Percentiles rank a stretch among this genome's conserved stretches.
Conservation (phyloP, 2,888 invertebrate genomes). For the Phyllotreta cruciferae region DNA sequence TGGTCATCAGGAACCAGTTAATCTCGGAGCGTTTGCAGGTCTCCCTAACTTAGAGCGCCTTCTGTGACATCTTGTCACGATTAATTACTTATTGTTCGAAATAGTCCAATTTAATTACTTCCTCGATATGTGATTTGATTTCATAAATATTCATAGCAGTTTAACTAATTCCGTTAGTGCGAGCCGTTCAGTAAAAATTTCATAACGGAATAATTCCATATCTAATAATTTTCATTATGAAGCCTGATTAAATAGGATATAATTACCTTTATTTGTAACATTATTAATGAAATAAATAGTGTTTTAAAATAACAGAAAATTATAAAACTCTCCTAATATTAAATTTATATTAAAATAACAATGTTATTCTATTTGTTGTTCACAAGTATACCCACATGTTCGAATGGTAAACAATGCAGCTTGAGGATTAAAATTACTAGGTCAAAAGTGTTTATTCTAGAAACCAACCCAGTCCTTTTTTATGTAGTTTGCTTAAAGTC, state of each 20-base stretch:
- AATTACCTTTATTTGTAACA: too few relatives aligned
- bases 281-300: too few relatives aligned
- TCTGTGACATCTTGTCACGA: constrained; percentile 56
- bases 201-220: too few relatives aligned
- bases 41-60: constrained; percentile 46
- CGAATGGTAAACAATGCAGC: constrained; percentile 18
- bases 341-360: constrained; percentile 8
- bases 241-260: too few relatives aligned
- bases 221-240: too few relatives aligned
- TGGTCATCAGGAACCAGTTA: too few relatives aligned
- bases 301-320: too few relatives aligned
- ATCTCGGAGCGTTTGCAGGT: constrained; percentile 13
- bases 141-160: constrained; percentile 53
- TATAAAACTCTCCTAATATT: not conserved
- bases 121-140: constrained; percentile 44
- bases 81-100: constrained; percentile 58
- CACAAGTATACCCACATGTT: constrained; percentile 23
- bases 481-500: constrained; percentile 16
- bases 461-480: constrained; percentile 23
- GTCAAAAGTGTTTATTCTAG: constrained; percentile 23
- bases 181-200: too few relatives aligned
- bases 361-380: constrained; percentile 13
- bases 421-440: constrained; percentile 28
- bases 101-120: constrained; percentile 48
- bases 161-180: too few relatives aligned